Conservation (phyloP, 2,797 vertebrate species). For the Spheniscus humboldti region DNA sequence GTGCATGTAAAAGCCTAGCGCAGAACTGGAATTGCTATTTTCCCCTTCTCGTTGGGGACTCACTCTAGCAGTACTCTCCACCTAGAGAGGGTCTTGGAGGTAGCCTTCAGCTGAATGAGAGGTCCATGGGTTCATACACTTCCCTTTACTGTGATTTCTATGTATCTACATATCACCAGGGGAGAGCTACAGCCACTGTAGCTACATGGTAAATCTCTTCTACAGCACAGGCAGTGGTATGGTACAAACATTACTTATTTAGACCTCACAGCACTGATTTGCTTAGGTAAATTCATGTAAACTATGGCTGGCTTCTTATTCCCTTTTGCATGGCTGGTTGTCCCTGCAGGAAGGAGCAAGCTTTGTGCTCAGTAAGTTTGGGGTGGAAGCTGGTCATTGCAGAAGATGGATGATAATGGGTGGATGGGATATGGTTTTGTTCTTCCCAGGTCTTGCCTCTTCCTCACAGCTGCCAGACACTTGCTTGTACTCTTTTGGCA, state of each 20-base stretch:
- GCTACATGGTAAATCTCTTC: background rate
- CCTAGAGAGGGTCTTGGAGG: background rate
- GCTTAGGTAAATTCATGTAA: background rate
- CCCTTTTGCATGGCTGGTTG: background rate
- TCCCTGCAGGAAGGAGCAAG: background rate
- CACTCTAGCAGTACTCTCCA: background rate
- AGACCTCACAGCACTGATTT: background rate
- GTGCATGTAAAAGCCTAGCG: rapidly evolving
- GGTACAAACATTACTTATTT: background rate
- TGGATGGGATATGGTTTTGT: background rate
- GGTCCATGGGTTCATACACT: background rate
- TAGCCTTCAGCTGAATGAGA: background rate
- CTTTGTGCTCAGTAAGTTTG: background rate
- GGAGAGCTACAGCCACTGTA: background rate
- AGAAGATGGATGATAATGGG: background rate
- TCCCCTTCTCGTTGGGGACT: background rate
- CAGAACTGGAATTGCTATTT: background rate
- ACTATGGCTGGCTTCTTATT: background rate
- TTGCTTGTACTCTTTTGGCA: background rate
- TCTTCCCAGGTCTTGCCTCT: background rate
- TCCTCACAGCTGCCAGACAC: background rate
- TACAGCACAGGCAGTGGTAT: background rate
- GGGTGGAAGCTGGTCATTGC: background rate
- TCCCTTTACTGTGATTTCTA: background rate
- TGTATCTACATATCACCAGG: rapidly evolving